phyloP scores from a whole-genome alignment of 2,113 vertebrate genomes.

The Callithrix jacchus region DNA sequence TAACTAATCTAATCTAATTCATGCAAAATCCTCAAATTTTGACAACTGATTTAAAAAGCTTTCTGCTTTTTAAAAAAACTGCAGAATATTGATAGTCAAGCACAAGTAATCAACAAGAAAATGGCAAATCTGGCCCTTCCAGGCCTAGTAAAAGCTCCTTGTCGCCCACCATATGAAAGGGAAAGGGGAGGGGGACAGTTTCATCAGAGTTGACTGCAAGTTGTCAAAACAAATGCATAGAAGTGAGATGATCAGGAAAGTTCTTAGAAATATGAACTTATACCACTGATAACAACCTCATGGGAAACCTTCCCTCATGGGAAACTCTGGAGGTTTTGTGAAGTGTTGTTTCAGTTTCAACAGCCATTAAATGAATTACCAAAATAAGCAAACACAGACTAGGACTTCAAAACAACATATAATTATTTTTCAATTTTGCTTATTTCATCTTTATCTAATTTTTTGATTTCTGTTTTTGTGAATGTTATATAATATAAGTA shows the following conservation, averaged over 20 bases:
- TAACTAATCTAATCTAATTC: background rate
- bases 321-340: background rate
- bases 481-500: background rate
- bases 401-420: background rate
- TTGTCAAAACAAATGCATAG: background rate
- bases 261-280: background rate
- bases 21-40: background rate
- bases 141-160: background rate
- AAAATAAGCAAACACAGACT: conserved; percentile 3
- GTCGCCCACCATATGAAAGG: background rate
- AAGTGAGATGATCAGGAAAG: background rate
- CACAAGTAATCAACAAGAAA: background rate
- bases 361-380: background rate
- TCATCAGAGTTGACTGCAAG: background rate
- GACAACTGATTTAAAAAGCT: background rate
- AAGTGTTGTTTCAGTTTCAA: background rate
- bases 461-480: conserved; percentile 23
- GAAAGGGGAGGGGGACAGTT: too few species aligned
- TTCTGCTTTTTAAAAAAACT: background rate
- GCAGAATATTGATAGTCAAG: background rate
- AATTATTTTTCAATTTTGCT: background rate
- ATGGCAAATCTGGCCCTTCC: background rate
- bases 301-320: background rate
- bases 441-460: conserved; percentile 1
- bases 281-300: background rate